Conservation (phyloP, 2,113 vertebrate genomes). For the Chaetodon trifascialis region DNA sequence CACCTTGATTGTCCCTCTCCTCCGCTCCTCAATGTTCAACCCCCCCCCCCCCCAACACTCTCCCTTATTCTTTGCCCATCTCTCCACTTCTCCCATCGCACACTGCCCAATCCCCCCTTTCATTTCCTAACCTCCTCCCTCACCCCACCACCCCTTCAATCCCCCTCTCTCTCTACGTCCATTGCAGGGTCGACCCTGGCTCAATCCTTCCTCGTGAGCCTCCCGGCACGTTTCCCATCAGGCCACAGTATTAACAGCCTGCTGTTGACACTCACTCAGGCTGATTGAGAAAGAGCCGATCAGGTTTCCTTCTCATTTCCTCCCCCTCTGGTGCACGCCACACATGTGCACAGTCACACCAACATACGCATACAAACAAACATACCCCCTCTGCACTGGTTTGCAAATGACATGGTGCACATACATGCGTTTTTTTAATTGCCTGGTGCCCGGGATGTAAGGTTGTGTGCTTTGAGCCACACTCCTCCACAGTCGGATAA, state of each 20-base stretch:
- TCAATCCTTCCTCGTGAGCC: slow-evolving; percentile 70
- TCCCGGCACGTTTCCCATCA: slow-evolving; percentile 80
- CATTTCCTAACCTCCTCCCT: slow-evolving; percentile 43
- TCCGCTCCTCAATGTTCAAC: slow-evolving; percentile 40
- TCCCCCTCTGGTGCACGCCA: slow-evolving; percentile 35
- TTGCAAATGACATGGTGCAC: neutral
- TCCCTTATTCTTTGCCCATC: slow-evolving; percentile 17
- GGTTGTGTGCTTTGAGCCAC: neutral
- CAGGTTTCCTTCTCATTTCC: slow-evolving; percentile 67
- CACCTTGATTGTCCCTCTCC: slow-evolving; percentile 62
- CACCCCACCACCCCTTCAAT: neutral
- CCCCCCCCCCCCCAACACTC: slow-evolving; percentile 12
- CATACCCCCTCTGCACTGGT: slow-evolving; percentile 1
- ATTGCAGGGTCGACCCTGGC: slow-evolving; percentile 53
- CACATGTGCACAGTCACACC: slow-evolving; percentile 4
- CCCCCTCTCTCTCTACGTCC: slow-evolving; percentile 31
- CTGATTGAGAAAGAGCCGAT: slow-evolving; percentile 60
- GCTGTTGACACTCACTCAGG: slow-evolving; percentile 74
- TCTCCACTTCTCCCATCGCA: slow-evolving; percentile 35
- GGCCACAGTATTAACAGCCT: slow-evolving; percentile 67
- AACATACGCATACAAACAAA: slow-evolving; percentile 32
- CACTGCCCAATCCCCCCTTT: slow-evolving; percentile 39
- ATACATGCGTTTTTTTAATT: neutral
- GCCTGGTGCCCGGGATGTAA: neutral
- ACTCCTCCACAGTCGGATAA: neutral